Evolutionary conservation across 2,888 invertebrate species (phyloP), one percentile per base, ranked within the genome.

Genomic region (Dasysyrphus tricinctus): DNA sequence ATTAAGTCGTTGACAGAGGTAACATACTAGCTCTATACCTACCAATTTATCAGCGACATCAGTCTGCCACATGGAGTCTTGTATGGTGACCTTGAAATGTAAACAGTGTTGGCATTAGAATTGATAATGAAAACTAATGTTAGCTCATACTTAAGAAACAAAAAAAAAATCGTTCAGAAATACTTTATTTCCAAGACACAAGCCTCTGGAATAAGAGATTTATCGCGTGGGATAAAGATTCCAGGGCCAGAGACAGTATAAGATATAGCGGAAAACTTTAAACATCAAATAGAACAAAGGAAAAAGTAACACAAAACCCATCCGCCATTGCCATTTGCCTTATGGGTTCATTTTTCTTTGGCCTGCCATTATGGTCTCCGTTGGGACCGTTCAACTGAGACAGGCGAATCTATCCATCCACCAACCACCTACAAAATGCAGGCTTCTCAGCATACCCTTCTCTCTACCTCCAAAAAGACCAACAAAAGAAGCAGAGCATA

Each of bases 101-200:
- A 54, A 37, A 37, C 19, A 19, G 12, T 65, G 24, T 56, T 44
- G 63, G 16, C 65, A 73, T 61, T 51, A 39, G 51, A 54, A 79
- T 47, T 79, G 63, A 73, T 63, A 79, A 79, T 70, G 49, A 70
- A 51, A 69, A 77, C 49, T 39, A 76, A 67, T 76, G 76, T 44
- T 5, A 39, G 39, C 29, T 69, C 11, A 63, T 42, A 16, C 32
- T 29, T 7, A 7, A 6, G 6, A n/a, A 69, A 54, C 16, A 39
- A 49, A 19, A 69, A 1, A n/a, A 37, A 51, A 69, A 1, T 24
- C 11, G 42, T 39, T 49, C 37, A 51, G 37, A 16, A 37, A 49
- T 67, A 9, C 29, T 59, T 44, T 61, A 29, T 49, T 8, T 34
- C 5, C n/a, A 42, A 39, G 39, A 34, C 19, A 34, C 19, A 39